A percentile compares a stretch with the other conserved stretches of the same genome.
Evolutionary conservation across 2,888 invertebrate species (phyloP).

Genomic region (Sceliomorpha sp.): DNA sequence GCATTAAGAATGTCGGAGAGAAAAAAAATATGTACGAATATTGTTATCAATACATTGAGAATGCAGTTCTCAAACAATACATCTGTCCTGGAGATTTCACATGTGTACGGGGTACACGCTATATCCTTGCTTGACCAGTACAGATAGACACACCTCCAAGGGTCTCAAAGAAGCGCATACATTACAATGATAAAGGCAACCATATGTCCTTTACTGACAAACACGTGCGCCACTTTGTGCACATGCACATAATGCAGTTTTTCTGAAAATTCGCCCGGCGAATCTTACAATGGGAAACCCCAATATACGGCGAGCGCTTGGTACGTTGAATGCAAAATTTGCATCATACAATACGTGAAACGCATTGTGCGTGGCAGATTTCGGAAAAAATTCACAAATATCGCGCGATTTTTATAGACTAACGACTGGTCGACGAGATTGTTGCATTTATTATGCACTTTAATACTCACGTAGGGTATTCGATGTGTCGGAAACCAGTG

Average conservation of each 20-base stretch:
- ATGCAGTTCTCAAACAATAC: conserved; percentile 50
- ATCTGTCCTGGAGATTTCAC: conserved; percentile 52
- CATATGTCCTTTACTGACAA: conserved; percentile 56
- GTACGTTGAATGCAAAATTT: conserved; percentile 13
- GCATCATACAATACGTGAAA: too few species aligned
- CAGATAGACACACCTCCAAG: conserved; percentile 57
- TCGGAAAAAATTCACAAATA: conserved; percentile 32
- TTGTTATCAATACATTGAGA: conserved; percentile 29
- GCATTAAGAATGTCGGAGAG: too few species aligned
- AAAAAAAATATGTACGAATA: too few species aligned
- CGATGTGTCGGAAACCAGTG: conserved; percentile 94
- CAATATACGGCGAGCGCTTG: conserved; percentile 2
- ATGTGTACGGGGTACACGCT: conserved; percentile 48
- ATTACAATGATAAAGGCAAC: conserved; percentile 61
- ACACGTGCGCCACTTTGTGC: conserved; percentile 41
- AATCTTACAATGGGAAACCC: conserved; percentile 42
- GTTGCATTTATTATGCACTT: conserved; percentile 1
- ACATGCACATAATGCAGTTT: conserved; percentile 57
- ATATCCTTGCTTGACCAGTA: conserved; percentile 61
- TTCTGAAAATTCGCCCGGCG: conserved; percentile 52
- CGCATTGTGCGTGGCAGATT: conserved; percentile 15
- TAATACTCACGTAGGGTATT: conserved; percentile 91
- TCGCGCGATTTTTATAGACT: conserved; percentile 21
- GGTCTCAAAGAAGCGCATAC: conserved; percentile 58
- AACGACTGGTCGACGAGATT: not conserved